Conservation (phyloP, 2,888 invertebrate genomes). For the Nasonovia ribisnigri region DNA sequence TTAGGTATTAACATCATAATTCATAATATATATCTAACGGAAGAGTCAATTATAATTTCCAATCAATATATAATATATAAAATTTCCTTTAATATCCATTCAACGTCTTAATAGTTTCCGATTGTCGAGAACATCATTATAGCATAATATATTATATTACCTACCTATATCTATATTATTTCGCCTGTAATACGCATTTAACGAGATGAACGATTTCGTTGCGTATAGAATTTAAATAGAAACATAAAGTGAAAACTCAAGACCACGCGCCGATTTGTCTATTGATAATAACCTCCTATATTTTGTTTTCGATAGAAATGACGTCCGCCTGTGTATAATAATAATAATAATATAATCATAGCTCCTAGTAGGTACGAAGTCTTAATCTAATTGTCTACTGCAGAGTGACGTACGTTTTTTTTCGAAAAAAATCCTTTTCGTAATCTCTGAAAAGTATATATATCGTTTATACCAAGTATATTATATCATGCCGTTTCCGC, state of each 20-base stretch:
- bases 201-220: slow-evolving; percentile 21
- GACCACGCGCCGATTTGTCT: slow-evolving; percentile 10
- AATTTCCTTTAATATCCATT: slow-evolving; percentile 21
- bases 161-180: not conserved
- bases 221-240: slow-evolving; percentile 47
- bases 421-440: not conserved
- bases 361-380: not conserved
- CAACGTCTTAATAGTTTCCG: slow-evolving; percentile 21
- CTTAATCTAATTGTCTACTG: not conserved
- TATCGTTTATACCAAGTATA: no score
- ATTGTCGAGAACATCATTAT: slow-evolving; percentile 26
- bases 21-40: not conserved
- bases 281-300: not conserved
- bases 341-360: not conserved
- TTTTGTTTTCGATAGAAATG: slow-evolving; percentile 6
- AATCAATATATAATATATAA: not conserved
- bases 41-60: not conserved
- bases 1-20: not conserved
- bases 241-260: slow-evolving; percentile 58
- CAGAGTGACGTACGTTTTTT: not conserved
- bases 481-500: not conserved
- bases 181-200: slow-evolving; percentile 17
- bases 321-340: not conserved
- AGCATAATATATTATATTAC: not conserved
- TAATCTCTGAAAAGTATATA: not conserved